Evolutionary conservation across 2,888 invertebrate species (phyloP).

Genomic region (Ormyrus thymus): DNA sequence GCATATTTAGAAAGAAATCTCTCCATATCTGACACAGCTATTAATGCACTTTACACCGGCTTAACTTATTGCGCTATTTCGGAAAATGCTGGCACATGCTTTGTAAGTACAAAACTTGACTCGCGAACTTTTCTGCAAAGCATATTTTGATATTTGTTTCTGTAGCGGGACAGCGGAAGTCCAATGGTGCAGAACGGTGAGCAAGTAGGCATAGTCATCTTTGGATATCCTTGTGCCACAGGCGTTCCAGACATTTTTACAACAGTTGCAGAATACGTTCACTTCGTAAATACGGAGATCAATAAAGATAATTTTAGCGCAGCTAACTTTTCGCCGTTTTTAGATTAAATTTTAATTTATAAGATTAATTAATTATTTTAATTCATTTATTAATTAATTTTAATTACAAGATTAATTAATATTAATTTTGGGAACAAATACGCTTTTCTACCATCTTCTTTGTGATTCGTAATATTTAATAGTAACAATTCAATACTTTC

Average conservation of each 20-base stretch:
- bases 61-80: no score
- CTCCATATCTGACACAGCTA: neutral
- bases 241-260: constrained; percentile 12
- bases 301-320: no score
- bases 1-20: neutral
- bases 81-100: neutral
- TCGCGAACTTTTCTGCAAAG: neutral
- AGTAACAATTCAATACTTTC: no score
- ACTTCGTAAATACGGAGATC: no score
- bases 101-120: neutral
- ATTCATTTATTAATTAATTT: no score
- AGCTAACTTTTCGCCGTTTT: no score
- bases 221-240: neutral
- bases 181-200: neutral
- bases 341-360: no score
- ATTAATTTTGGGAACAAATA: no score
- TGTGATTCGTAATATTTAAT: no score
- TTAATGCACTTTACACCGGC: neutral
- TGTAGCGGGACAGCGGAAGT: constrained; percentile 14
- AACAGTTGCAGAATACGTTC: neutral
- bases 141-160: neutral
- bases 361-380: no score
- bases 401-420: no score
- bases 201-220: neutral
- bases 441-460: no score